Percentiles rank a stretch among this genome's conserved stretches.
These are phyloP conservation scores for Epistrophe eligans DNA, from an alignment of 2,888 invertebrate species.

Conservation along the genomic window DNA sequence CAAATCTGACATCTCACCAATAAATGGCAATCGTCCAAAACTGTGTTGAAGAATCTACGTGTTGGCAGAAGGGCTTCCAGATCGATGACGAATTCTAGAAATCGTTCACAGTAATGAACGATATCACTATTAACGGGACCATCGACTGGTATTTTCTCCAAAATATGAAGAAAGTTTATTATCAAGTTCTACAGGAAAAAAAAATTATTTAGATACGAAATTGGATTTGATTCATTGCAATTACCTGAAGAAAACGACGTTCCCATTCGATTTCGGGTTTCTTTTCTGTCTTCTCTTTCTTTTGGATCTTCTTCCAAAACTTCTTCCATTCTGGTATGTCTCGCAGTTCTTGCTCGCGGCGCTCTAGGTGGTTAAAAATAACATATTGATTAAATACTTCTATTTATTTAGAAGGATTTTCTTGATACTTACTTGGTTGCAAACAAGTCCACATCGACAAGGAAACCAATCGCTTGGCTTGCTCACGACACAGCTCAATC, in stretches of 20 bases:
- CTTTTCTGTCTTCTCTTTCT: slow-evolving; percentile 88
- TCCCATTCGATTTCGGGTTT: slow-evolving; percentile 92
- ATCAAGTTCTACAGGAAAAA: slow-evolving; percentile 86
- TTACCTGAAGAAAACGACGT: slow-evolving; percentile 90
- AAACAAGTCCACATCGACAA: slow-evolving; percentile 97
- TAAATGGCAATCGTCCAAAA: slow-evolving; percentile 97
- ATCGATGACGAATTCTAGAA: slow-evolving; percentile 97
- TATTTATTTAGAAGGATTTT: neutral
- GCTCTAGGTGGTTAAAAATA: slow-evolving; percentile 84
- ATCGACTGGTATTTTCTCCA: slow-evolving; percentile 89
- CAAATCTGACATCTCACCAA: slow-evolving; percentile 95
- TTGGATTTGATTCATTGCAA: accelerated
- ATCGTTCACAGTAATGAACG: slow-evolving; percentile 95
- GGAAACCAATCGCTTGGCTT: slow-evolving; percentile 95
- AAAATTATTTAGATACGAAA: neutral
- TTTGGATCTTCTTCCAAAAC: slow-evolving; percentile 95
- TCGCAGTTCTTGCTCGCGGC: slow-evolving; percentile 94
- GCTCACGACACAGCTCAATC: slow-evolving; percentile 95
- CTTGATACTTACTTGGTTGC: slow-evolving; percentile 87
- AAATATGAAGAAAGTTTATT: slow-evolving; percentile 92
- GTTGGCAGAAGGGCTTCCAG: slow-evolving; percentile 97
- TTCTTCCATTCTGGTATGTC: slow-evolving; percentile 95
- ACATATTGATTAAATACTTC: neutral
- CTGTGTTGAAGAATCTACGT: slow-evolving; percentile 97
- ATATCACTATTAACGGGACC: slow-evolving; percentile 86